phyloP scores from a whole-genome alignment of 2,113 vertebrate species.

The Panurus biarmicus region DNA sequence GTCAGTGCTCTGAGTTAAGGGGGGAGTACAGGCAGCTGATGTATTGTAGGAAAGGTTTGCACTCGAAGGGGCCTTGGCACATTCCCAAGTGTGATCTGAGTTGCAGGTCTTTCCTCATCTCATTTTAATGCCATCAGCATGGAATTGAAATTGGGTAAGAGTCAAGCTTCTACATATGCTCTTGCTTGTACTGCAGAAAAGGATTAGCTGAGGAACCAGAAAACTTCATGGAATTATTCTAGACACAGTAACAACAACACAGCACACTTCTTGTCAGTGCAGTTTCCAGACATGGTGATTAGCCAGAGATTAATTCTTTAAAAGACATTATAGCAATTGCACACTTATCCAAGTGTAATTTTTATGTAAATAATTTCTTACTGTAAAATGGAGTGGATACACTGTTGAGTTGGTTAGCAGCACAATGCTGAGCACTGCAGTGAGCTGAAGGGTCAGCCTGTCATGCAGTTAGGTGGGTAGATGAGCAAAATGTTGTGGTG shows the following conservation, averaged over 20 bases:
- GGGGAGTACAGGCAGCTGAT: rapidly evolving
- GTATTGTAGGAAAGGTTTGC: neutral
- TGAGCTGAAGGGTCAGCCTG: neutral
- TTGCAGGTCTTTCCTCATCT: neutral
- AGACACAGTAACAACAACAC: neutral
- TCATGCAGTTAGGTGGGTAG: neutral
- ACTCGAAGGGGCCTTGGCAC: neutral
- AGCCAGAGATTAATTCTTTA: neutral
- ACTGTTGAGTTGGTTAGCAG: neutral
- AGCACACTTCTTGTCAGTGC: neutral
- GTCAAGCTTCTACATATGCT: neutral
- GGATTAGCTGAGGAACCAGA: neutral
- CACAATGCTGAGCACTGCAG: neutral
- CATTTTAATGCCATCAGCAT: neutral
- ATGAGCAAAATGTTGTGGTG: neutral
- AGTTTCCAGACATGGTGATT: neutral
- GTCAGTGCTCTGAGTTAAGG: no score
- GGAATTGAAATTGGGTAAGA: neutral
- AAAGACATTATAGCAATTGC: neutral
- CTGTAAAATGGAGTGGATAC: neutral
- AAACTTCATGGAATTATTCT: neutral
- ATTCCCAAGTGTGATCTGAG: no score
- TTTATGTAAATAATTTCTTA: neutral
- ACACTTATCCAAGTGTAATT: neutral
- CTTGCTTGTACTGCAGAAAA: neutral